Evolutionary conservation across 2,888 invertebrate species (phyloP).

Genomic region (Cheilosia scutellata): DNA sequence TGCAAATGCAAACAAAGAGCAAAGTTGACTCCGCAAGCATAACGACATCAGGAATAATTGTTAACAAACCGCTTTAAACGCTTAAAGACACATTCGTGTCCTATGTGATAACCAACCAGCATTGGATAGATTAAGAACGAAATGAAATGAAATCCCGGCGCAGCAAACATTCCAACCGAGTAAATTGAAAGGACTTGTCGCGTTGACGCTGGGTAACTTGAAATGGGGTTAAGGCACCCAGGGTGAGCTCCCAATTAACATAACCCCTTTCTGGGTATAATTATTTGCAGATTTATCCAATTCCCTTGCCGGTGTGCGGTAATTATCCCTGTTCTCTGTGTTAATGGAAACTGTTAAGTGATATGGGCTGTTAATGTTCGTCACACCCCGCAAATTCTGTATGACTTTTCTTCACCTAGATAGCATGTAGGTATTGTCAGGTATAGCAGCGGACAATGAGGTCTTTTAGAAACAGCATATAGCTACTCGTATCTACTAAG

Average conservation of each 20-base stretch:
- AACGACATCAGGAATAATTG: constrained; percentile 74
- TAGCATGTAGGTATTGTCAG: neutral
- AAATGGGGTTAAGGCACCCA: constrained; percentile 74
- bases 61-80: constrained; percentile 75
- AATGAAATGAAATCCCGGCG: constrained; percentile 62
- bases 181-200: constrained; percentile 65
- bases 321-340: constrained; percentile 63
- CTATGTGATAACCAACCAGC: constrained; percentile 29
- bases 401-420: constrained; percentile 24
- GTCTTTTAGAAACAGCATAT: constrained; percentile 1
- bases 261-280: constrained; percentile 68
- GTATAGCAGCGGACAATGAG: neutral
- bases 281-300: constrained; percentile 75
- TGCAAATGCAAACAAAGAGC: constrained; percentile 64
- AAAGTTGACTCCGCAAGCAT: constrained; percentile 66
- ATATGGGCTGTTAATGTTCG: constrained; percentile 73
- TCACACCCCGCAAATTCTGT: constrained; percentile 50
- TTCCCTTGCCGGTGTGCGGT: constrained; percentile 65
- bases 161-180: constrained; percentile 60
- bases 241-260: constrained; percentile 72
- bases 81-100: constrained; percentile 69
- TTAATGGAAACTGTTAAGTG: constrained; percentile 69
- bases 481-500: too few relatives aligned
- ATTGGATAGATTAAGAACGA: constrained; percentile 30
- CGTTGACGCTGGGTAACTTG: constrained; percentile 37